Base-by-base conservation (phyloP, 2,888 invertebrate species). In the Synanthedon tipuliformis region DNA sequence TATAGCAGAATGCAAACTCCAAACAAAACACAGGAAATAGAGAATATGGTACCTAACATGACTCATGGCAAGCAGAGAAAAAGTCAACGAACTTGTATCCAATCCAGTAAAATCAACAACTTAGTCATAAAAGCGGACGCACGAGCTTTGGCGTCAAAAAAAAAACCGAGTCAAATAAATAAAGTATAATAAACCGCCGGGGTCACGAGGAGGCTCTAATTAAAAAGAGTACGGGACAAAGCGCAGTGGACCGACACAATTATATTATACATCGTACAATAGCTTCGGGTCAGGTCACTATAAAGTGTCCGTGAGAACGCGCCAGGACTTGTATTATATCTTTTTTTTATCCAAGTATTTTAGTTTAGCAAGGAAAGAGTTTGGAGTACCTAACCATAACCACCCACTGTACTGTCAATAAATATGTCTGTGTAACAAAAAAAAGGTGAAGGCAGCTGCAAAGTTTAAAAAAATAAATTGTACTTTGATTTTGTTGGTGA, bases 101-200 rank as follows among this genome's bases (percentile, higher is more conserved):
- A 45, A 45, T 45, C 45, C 2, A 45, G 12, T 45, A 45, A 45
- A 45, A 45, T 45, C 45, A 45, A 45, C 45, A 45, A 7, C 15
- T 11, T 45, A n/a, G 13, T 45, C 45, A 45, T 45, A 45, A 45
- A 45, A 45, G 45, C n/a, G 45, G 45, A 45, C 15, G 45, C 15
- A 45, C 5, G 45, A 45, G 34, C 8, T 34, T 34, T 34, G 5
- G 11, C 45, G 13, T 45, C 45, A 15, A 45, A 45, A 41, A 45
- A 45, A 41, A 12, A 15, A 13, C 45, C 5, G 45, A 15, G 45
- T n/a, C 45, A 13, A 45, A 45, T 45, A 45, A 45, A 61, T 60
- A 59, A 62, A 65, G 64, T 66, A 66, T 63, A 68, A 68, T 67
- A 66, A 62, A 63, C 61, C 59, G 59, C 40, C 56, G 52, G 51